phyloP scores from a whole-genome alignment of 2,888 invertebrate genomes.

The Drosophila stalkeri region DNA sequence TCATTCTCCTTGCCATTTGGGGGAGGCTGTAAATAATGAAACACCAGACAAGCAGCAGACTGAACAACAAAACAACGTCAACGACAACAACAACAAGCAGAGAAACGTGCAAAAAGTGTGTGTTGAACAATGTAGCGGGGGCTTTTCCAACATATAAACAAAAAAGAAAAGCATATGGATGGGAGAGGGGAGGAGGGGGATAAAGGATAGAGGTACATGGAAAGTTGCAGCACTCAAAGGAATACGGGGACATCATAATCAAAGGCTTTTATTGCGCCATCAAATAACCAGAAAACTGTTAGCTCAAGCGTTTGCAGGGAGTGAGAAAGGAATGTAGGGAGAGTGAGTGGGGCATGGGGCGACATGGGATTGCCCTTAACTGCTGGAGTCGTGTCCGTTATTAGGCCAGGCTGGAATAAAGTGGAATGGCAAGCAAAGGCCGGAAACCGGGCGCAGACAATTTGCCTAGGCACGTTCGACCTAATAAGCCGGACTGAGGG shows the following conservation, averaged over 20 bases:
- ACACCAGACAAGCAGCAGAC: constrained; percentile 76
- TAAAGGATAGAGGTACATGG: constrained; percentile 20
- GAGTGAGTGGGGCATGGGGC: background rate
- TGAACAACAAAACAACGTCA: constrained; percentile 46
- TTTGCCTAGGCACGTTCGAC: constrained; percentile 76
- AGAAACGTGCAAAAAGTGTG: constrained; percentile 39
- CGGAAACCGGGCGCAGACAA: constrained; percentile 61
- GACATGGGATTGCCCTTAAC: constrained; percentile 39
- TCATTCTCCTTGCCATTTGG: constrained; percentile 6
- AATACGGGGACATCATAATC: constrained; percentile 67
- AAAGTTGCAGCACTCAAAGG: constrained; percentile 60
- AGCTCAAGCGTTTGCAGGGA: constrained; percentile 45
- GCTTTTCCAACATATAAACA: constrained; percentile 14
- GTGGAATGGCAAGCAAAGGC: constrained; percentile 20
- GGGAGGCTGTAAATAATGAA: constrained; percentile 77
- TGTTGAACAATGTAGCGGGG: constrained; percentile 4
- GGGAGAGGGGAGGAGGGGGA: background rate
- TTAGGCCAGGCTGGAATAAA: constrained; percentile 48
- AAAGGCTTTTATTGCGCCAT: constrained; percentile 75
- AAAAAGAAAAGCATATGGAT: background rate
- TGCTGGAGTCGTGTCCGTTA: constrained; percentile 27
- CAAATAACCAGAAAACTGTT: constrained; percentile 69
- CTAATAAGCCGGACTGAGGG: constrained; percentile 61
- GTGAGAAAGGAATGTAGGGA: background rate
- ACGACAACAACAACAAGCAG: constrained; percentile 50